Evolutionary conservation across 2,888 invertebrate species (phyloP), one percentile per base, ranked within the genome.

Genomic region (Masnerella sp.): DNA sequence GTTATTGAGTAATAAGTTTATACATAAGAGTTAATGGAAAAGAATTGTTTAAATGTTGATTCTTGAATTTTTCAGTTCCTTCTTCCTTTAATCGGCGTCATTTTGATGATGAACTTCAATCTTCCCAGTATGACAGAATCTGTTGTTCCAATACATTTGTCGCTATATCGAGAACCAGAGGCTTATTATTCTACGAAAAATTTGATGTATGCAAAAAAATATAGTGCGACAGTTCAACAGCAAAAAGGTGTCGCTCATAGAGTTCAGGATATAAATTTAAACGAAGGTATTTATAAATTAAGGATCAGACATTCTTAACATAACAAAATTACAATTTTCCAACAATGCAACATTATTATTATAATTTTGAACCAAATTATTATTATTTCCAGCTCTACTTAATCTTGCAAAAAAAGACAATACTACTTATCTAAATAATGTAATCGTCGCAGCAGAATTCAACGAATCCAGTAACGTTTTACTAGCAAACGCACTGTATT

Each of bases 371-470:
- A n/a, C n/a, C n/a, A n/a, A n/a, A 5, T 11, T 0, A 14, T 28
- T 32, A 11, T 4, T 56, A 30, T n/a, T 88, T 88, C 18, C 84
- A 91, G 90, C 82, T 25, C 73, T 90, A 0, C 78, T 91, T 3
- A 77, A 82, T 0, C 78, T 83, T 0, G 88, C 88, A 0, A 76
- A 77, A 12, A 32, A 75, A 0, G 85, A 89, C 56, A 77, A 88
- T 5, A 77, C 87, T 0, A 84, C 88, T 1, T 91, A 90, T 77
- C 88, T 87, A 52, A 88, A 88, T 52, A 88, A 89, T 40, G 88
- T 89, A 43, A 83, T 91, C 4, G 83, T 88, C 0, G 91, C 90
- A 0, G 82, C 90, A 0, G 89, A 90, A 81, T 89, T 90, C 62
- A 86, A 85, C 70, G 67, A 72, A 7, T 80, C 77, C 1, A 61